These are phyloP conservation scores for Seladonia tumulorum DNA, from an alignment of 2,888 invertebrate genomes.

Conservation along the genomic window DNA sequence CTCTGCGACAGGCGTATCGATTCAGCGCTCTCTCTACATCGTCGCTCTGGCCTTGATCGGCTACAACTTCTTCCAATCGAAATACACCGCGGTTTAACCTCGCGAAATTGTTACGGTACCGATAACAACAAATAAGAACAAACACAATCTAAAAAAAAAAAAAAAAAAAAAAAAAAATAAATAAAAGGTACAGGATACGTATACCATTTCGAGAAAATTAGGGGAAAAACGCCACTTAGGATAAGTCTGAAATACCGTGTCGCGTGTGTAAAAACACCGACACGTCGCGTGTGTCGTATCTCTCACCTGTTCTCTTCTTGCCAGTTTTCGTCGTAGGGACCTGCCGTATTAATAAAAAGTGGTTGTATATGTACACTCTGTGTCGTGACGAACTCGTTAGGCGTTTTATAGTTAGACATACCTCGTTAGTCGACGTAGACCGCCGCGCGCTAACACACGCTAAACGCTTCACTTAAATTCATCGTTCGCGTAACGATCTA, in stretches of 20 bases:
- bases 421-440: slow-evolving; percentile 51
- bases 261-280: background rate
- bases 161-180: background rate
- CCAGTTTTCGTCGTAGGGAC: slow-evolving; percentile 16
- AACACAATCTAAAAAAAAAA: background rate
- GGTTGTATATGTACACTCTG: background rate
- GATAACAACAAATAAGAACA: background rate
- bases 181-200: background rate
- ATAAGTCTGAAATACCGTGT: slow-evolving; percentile 9
- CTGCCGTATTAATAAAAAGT: slow-evolving; percentile 14
- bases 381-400: slow-evolving; percentile 39
- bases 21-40: slow-evolving; percentile 68
- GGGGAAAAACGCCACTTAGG: background rate
- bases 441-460: slow-evolving; percentile 33
- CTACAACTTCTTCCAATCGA: slow-evolving; percentile 60
- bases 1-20: slow-evolving; percentile 75
- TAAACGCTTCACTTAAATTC: slow-evolving; percentile 42
- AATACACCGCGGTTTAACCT: slow-evolving; percentile 51
- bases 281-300: background rate
- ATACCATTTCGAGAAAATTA: background rate
- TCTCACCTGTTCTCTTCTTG: background rate
- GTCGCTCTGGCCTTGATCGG: slow-evolving; percentile 63
- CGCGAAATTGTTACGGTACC: background rate
- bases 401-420: slow-evolving; percentile 53
- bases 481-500: slow-evolving; percentile 23